Evolutionary conservation across 2,113 vertebrate species (phyloP).

Genomic region (Martes martes): DNA sequence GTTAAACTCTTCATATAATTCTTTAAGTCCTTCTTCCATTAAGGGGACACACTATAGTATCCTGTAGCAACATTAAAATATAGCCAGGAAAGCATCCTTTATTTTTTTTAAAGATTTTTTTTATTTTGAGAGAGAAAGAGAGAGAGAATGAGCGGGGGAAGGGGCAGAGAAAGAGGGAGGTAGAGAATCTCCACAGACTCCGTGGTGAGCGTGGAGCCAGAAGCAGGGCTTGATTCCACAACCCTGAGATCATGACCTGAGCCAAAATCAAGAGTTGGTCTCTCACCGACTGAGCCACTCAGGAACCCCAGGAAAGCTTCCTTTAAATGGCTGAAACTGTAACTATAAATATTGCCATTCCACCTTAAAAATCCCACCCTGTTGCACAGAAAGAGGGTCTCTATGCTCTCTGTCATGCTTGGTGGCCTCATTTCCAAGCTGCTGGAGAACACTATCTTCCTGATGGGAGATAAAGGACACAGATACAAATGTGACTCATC

Average conservation of each 20-base stretch:
- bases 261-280: neutral
- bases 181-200: neutral
- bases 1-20: neutral
- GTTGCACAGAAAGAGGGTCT: neutral
- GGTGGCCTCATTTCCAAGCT: neutral
- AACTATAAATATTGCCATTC: neutral
- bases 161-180: neutral
- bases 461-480: neutral
- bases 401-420: neutral
- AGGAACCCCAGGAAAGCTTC: neutral
- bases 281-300: neutral
- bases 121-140: neutral
- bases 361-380: neutral
- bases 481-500: neutral
- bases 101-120: neutral
- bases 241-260: neutral
- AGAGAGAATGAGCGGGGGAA: neutral
- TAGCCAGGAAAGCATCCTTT: neutral
- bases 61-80: neutral
- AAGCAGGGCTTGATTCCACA: neutral
- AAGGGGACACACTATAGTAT: neutral
- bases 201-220: fast-evolving
- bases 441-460: neutral
- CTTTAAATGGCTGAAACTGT: neutral
- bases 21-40: neutral